Percentiles rank a stretch among this genome's conserved stretches.
These are phyloP conservation scores for Drosophila saltans DNA, from an alignment of 1,140 invertebrate genomes.

Conservation along the genomic window DNA sequence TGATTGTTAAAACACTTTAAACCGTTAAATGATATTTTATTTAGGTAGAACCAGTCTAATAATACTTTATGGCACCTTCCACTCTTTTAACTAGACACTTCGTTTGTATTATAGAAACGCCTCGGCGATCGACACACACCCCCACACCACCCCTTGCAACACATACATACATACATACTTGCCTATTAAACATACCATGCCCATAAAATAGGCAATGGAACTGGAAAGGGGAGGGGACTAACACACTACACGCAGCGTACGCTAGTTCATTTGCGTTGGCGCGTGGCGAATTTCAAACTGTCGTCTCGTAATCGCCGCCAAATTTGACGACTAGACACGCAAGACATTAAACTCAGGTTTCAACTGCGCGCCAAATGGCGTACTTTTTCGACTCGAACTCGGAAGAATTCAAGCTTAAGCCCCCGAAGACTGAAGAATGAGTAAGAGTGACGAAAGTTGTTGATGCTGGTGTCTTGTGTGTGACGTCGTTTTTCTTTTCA, in stretches of 20 bases:
- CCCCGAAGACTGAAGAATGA: neutral
- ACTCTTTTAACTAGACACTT: constrained; percentile 19
- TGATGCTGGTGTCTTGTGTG: constrained; percentile 1
- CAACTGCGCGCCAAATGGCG: constrained; percentile 46
- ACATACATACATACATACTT: constrained; percentile 13
- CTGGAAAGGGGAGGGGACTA: no score
- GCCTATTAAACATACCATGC: constrained; percentile 22
- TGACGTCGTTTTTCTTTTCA: constrained; percentile 24
- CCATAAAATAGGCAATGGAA: constrained; percentile 8
- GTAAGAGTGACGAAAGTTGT: constrained; percentile 35
- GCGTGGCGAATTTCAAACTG: constrained; percentile 47
- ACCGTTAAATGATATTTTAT: neutral
- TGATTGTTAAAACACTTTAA: no score
- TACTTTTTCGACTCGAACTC: constrained; percentile 6
- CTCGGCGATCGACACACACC: neutral
- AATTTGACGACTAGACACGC: constrained; percentile 57
- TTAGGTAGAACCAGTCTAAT: constrained; percentile 19
- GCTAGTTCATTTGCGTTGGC: constrained; percentile 38
- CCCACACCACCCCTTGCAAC: neutral
- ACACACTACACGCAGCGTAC: neutral
- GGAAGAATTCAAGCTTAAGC: neutral
- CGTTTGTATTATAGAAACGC: constrained; percentile 36
- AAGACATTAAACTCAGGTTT: constrained; percentile 49
- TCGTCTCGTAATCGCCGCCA: constrained; percentile 48
- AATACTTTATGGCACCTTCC: constrained; percentile 1